phyloP scores from a whole-genome alignment of 2,888 invertebrate species.

The Cephus spinipes region DNA sequence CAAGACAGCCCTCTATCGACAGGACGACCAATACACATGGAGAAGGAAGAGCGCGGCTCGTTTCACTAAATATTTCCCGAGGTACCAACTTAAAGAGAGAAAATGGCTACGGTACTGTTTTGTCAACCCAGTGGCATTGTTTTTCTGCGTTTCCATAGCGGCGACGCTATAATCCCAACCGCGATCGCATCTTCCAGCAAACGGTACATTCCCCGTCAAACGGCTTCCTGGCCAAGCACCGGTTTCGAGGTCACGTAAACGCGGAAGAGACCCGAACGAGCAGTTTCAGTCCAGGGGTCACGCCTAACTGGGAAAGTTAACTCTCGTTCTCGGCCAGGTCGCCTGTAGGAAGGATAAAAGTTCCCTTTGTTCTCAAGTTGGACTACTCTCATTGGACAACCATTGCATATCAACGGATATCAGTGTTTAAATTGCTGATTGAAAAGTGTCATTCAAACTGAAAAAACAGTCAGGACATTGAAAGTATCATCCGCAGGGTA shows the following conservation, averaged over 20 bases:
- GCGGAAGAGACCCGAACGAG: not conserved
- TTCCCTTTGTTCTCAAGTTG: not conserved
- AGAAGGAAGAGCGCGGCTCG: not conserved
- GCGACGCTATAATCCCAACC: conserved; percentile 31
- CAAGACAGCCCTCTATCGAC: not conserved
- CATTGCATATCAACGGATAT: not conserved
- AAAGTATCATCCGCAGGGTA: not conserved
- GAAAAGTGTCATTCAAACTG: not conserved
- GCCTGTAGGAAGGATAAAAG: not conserved
- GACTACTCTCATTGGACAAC: not conserved
- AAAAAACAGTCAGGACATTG: not conserved
- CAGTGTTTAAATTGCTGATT: not conserved
- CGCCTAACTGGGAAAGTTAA: not conserved
- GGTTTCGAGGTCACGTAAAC: not conserved
- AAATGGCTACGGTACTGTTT: not conserved
- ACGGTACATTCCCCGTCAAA: conserved; percentile 41
- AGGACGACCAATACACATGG: too few species aligned
- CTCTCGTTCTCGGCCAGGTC: not conserved
- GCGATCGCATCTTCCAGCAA: conserved; percentile 36
- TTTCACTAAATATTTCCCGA: not conserved
- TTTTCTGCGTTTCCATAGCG: not conserved
- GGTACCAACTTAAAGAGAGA: not conserved
- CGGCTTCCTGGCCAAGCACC: conserved; percentile 17
- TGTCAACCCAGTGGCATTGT: not conserved
- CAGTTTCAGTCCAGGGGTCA: not conserved